These are phyloP conservation scores for Brachyhypopomus gauderio DNA, from an alignment of 2,113 vertebrate genomes.

Conservation along the genomic window DNA sequence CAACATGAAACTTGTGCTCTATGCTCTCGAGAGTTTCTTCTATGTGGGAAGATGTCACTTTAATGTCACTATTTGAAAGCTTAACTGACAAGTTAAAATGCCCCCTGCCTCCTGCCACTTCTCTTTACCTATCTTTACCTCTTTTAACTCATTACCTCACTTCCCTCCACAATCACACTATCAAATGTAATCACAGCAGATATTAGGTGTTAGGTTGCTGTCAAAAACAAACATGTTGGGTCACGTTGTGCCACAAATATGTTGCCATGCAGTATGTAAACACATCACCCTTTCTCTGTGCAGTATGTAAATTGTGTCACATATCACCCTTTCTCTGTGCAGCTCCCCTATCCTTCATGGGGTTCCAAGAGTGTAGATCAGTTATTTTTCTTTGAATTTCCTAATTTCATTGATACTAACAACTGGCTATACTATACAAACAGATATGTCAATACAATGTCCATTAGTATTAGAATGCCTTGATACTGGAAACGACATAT, in stretches of 20 bases:
- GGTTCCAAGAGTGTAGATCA: no score
- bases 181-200: not conserved
- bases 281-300: no score
- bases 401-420: no score
- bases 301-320: no score
- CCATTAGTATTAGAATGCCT: no score
- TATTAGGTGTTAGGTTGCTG: no score
- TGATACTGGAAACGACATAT: no score
- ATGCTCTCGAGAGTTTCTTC: not conserved
- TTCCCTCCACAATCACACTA: constrained; percentile 52
- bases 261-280: not conserved
- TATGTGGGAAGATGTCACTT: not conserved
- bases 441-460: no score
- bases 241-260: not conserved
- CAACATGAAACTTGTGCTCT: not conserved
- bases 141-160: not conserved
- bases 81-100: not conserved
- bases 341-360: no score
- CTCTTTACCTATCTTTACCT: not conserved
- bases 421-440: no score
- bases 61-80: not conserved
- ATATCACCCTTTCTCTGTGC: no score
- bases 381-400: no score
- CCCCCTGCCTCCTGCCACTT: not conserved
- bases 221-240: not conserved